A percentile compares a stretch with the other conserved stretches of the same genome.
These are phyloP conservation scores for Opisthograptis luteolata DNA, from an alignment of 2,888 invertebrate species.

Conservation along the genomic window DNA sequence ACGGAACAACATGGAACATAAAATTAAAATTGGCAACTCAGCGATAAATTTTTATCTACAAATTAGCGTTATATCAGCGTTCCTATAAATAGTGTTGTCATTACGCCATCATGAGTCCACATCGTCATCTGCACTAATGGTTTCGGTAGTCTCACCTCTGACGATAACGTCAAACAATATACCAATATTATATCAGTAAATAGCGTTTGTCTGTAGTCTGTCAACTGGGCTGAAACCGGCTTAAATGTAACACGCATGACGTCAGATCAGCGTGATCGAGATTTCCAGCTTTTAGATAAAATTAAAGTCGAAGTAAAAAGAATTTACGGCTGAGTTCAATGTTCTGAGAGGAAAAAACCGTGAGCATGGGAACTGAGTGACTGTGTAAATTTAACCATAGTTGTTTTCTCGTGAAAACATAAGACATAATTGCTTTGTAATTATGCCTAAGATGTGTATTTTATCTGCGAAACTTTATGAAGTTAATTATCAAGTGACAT, in stretches of 20 bases:
- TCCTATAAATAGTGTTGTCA: constrained; percentile 45
- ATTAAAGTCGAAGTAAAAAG: constrained; percentile 39
- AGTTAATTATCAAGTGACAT: too few species aligned
- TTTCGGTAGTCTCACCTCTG: constrained; percentile 56
- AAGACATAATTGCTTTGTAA: too few species aligned
- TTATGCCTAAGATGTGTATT: too few species aligned
- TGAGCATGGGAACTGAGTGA: constrained; percentile 14
- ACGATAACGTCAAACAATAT: constrained; percentile 71
- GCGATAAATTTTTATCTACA: constrained; percentile 22
- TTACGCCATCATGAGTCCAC: constrained; percentile 42
- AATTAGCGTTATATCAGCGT: constrained; percentile 35
- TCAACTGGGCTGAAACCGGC: constrained; percentile 64
- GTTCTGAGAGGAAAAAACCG: constrained; percentile 21
- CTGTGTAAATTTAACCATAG: too few species aligned
- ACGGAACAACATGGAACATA: not conserved
- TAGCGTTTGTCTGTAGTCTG: constrained; percentile 63
- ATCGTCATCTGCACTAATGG: constrained; percentile 63
- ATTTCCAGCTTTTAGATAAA: constrained; percentile 68
- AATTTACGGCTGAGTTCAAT: constrained; percentile 23
- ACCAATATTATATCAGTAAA: constrained; percentile 56
- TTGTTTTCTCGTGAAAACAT: too few species aligned
- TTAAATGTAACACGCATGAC: constrained; percentile 63
- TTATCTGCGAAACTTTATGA: too few species aligned
- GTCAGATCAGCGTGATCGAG: constrained; percentile 54
- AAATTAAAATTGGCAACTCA: constrained; percentile 2